Percentiles rank a stretch among this genome's conserved stretches.
phyloP scores from a whole-genome alignment of 2,888 invertebrate species.

The Orchestes rusci region DNA sequence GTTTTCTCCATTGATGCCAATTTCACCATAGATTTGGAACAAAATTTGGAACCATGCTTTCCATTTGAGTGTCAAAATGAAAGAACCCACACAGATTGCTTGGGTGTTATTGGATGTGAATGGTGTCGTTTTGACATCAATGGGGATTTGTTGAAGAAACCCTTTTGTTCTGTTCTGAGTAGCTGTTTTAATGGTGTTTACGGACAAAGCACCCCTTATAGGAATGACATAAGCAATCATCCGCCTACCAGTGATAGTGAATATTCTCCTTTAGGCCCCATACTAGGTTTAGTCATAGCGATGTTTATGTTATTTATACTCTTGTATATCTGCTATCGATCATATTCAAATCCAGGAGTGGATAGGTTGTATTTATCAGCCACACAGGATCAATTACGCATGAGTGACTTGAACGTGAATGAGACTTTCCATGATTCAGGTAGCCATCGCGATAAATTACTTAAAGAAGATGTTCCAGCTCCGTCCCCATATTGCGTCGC shows the following conservation, averaged over 20 bases:
- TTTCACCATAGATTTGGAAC: conserved; percentile 28
- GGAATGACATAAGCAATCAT: conserved; percentile 56
- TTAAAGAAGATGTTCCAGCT: conserved; percentile 54
- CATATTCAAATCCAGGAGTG: conserved; percentile 47
- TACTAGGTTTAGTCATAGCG: conserved; percentile 78
- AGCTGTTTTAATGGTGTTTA: conserved; percentile 82
- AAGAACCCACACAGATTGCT: conserved; percentile 56
- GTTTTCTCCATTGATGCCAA: conserved; percentile 26
- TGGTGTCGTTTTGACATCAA: conserved; percentile 83
- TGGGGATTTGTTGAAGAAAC: conserved; percentile 59
- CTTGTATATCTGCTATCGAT: conserved; percentile 78
- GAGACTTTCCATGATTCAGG: conserved; percentile 56
- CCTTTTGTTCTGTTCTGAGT: conserved; percentile 75
- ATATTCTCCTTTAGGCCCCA: conserved; percentile 76
- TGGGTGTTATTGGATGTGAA: conserved; percentile 75
- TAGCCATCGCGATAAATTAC: conserved; percentile 58
- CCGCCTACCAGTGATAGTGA: conserved; percentile 42
- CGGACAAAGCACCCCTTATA: conserved; percentile 75
- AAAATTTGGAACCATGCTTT: conserved; percentile 53
- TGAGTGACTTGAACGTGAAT: conserved; percentile 68
- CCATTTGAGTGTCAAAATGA: conserved; percentile 62
- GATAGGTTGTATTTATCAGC: conserved; percentile 50
- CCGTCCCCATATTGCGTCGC: conserved; percentile 80
- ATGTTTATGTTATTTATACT: conserved; percentile 74
- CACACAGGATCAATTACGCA: conserved; percentile 54